phyloP scores from a whole-genome alignment of 37 sponge, comb jelly and placozoan species.

The Beroe ovata region DNA sequence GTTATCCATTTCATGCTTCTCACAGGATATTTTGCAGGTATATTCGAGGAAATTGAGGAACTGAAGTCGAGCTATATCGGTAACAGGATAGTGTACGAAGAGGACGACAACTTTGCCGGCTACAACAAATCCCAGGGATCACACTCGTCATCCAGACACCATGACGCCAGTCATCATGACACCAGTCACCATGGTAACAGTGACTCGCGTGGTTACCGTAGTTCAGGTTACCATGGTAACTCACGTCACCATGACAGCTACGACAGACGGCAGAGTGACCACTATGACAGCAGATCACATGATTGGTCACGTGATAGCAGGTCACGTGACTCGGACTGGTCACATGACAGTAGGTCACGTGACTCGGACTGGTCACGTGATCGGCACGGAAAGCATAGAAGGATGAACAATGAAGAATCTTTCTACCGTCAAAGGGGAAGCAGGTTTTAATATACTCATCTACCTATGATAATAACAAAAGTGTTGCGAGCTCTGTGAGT shows the following conservation, averaged over 20 bases:
- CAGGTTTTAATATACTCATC: slow-evolving; percentile 14
- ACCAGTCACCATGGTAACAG: slow-evolving; percentile 8
- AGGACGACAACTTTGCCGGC: slow-evolving; percentile 27
- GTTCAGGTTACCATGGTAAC: not conserved
- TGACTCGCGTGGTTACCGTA: not conserved
- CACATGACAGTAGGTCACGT: slow-evolving; percentile 24
- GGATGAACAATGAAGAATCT: not conserved
- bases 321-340: not conserved
- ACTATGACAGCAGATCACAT: slow-evolving; percentile 35
- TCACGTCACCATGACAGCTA: not conserved
- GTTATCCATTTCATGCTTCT: not conserved
- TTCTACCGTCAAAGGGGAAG: slow-evolving; percentile 47
- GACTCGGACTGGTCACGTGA: not conserved
- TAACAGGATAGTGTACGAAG: slow-evolving; percentile 52
- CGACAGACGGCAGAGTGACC: not conserved
- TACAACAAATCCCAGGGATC: not conserved
- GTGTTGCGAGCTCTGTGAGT: too few species aligned
- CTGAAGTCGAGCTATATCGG: slow-evolving; percentile 3
- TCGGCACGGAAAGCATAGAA: not conserved
- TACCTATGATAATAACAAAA: too few species aligned
- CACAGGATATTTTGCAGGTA: slow-evolving; percentile 6
- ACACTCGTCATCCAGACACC: not conserved
- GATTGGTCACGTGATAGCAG: not conserved
- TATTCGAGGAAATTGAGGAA: slow-evolving; percentile 32
- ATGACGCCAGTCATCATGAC: not conserved